phyloP scores from a whole-genome alignment of 2,113 vertebrate genomes.

The Podarcis raffonei region DNA sequence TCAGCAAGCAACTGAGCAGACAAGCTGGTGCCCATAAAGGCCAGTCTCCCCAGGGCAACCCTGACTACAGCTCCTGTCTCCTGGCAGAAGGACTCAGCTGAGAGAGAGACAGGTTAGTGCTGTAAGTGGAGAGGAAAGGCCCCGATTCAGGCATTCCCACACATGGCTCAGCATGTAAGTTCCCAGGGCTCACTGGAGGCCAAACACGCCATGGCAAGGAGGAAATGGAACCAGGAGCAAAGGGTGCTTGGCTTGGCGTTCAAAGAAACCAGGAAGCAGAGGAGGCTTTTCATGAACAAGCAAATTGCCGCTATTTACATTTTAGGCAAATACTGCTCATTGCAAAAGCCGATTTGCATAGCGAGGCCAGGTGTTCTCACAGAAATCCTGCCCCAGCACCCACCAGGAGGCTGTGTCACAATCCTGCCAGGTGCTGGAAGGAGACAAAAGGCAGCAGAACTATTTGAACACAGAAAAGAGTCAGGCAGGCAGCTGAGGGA shows the following conservation, averaged over 20 bases:
- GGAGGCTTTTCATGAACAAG: not conserved
- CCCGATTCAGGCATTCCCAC: too few relatives aligned
- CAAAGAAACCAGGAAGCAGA: not conserved
- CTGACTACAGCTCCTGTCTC: not conserved
- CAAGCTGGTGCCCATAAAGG: too few relatives aligned
- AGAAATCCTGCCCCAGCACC: not conserved
- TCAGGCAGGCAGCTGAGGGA: not conserved
- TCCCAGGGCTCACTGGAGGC: not conserved
- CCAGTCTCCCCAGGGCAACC: not conserved
- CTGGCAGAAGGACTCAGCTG: not conserved
- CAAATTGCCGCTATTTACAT: not conserved
- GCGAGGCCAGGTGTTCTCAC: not conserved
- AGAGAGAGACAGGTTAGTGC: too few relatives aligned
- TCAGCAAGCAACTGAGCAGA: not conserved
- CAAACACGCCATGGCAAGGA: not conserved
- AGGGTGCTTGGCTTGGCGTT: not conserved
- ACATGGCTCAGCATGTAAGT: not conserved
- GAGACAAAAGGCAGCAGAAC: not conserved
- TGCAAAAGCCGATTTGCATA: slow-evolving; percentile 19
- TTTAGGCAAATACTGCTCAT: slow-evolving; percentile 8
- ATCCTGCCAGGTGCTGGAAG: not conserved
- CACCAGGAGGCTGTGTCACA: not conserved
- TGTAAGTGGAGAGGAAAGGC: too few relatives aligned
- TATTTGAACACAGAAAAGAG: not conserved
- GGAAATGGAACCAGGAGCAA: not conserved